Evolutionary conservation across 2,888 invertebrate species (phyloP).

Genomic region (Hedychridium roseum): DNA sequence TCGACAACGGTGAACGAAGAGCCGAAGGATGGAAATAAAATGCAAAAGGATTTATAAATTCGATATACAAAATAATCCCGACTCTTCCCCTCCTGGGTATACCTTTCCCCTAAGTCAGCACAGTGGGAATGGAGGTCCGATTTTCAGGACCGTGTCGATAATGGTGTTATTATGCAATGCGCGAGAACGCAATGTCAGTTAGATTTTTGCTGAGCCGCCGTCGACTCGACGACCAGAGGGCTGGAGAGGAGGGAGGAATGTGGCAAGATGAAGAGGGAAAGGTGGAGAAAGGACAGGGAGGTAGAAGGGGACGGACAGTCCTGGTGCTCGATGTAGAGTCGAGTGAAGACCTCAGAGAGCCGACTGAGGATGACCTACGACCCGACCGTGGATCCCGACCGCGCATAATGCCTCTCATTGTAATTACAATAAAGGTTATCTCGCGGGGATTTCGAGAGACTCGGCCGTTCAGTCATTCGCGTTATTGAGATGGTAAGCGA

Average conservation of each 20-base stretch:
- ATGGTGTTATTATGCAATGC: too few species aligned
- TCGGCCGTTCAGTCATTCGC: slow-evolving; percentile 43
- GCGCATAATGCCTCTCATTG: slow-evolving; percentile 55
- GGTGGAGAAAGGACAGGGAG: slow-evolving; percentile 6
- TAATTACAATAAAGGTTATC: slow-evolving; percentile 61
- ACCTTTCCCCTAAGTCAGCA: too few species aligned
- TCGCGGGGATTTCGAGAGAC: slow-evolving; percentile 51
- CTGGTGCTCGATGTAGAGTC: too few species aligned
- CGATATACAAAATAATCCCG: too few species aligned
- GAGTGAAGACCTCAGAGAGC: slow-evolving; percentile 33
- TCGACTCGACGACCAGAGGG: too few species aligned
- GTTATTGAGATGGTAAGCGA: slow-evolving; percentile 57
- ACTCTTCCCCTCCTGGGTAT: too few species aligned
- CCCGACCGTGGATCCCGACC: slow-evolving; percentile 32
- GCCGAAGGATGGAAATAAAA: too few species aligned
- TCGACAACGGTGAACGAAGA: background rate
- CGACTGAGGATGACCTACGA: slow-evolving; percentile 41
- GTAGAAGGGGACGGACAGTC: slow-evolving; percentile 7
- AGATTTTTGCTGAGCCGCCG: too few species aligned
- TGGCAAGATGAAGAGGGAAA: background rate
- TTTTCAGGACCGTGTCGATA: too few species aligned
- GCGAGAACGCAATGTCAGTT: too few species aligned
- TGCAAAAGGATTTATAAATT: too few species aligned
- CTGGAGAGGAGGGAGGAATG: background rate
- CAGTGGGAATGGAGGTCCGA: too few species aligned